Evolutionary conservation across 1,140 invertebrate genomes (phyloP), one percentile per base, ranked within the genome.

Genomic region (Anoplolepis gracilipes): DNA sequence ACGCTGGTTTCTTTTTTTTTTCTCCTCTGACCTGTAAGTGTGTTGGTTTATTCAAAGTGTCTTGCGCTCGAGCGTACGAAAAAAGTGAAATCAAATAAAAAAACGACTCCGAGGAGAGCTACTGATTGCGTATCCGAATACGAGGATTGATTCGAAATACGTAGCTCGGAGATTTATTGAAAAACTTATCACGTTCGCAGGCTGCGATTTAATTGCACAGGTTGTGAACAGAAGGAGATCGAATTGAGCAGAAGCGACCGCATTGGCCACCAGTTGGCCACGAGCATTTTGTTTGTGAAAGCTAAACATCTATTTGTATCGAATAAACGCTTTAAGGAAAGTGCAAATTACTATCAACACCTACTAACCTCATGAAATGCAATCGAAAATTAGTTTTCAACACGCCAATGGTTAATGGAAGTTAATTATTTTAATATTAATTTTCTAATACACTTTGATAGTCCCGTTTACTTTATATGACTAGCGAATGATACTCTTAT

Each of bases 11-110:
- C 59, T 76, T 77, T 77, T 84, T 84, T 64, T 57, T 46, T 28
- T 10, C 19, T n/a, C n/a, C 33, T 36, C 1, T 6, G 25, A 28
- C 36, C 57, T 42, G 25, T 67, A 78, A 85, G 25, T 62, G 25
- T 62, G 61, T 62, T 25, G 73, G 82, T 85, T 85, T 72, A 85
- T 88, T 88, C 72, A 59, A 42, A 22, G 11, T 65, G 65, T 87
- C 70, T 87, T 49, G 86, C 70, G 65, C 72, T 55, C 28, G 65
- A 33, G 55, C 49, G 73, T 19, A 39, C 81, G 87, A 85, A 76
- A 85, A 49, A 33, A 53, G 39, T 39, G 30, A 36, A 72, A 78
- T 61, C 53, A 30, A 59, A 59, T 73, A 65, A 75, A 39, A 30
- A 30, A 77, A 87, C 16, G 22, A 33, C 16, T 13, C 3, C 1